Conservation (phyloP, 2,113 vertebrate genomes). For the Trichechus manatus region DNA sequence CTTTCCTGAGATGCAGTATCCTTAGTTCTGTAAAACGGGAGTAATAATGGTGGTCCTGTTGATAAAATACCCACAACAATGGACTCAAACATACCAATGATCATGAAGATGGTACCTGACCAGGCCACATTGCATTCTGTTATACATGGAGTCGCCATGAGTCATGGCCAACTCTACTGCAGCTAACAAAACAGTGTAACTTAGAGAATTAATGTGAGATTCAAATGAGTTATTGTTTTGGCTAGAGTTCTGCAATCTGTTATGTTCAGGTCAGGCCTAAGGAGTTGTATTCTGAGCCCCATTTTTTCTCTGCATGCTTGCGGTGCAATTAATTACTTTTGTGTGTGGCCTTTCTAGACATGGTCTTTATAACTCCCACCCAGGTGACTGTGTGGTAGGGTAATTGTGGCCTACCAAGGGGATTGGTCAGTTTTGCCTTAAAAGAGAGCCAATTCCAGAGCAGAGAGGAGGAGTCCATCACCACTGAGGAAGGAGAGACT, state of each 20-base stretch:
- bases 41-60: background rate
- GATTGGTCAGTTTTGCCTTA: too few species aligned
- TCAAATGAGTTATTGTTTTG: background rate
- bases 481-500: too few species aligned
- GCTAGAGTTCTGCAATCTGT: background rate
- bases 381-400: too few species aligned
- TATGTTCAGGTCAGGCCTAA: background rate
- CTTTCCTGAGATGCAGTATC: background rate
- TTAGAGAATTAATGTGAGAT: background rate
- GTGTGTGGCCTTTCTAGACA: too few species aligned
- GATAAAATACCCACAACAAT: background rate
- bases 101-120: background rate
- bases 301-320: background rate
- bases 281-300: background rate
- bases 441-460: too few species aligned
- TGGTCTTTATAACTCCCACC: too few species aligned
- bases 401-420: too few species aligned
- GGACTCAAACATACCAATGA: background rate
- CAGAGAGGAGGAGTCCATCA: too few species aligned
- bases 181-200: background rate
- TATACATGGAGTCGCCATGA: background rate
- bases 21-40: background rate
- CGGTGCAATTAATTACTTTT: too few species aligned
- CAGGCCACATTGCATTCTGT: background rate
- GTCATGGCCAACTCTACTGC: too few species aligned